Conservation (phyloP, 2,113 vertebrate genomes). For the Aleadryas rufinucha region DNA sequence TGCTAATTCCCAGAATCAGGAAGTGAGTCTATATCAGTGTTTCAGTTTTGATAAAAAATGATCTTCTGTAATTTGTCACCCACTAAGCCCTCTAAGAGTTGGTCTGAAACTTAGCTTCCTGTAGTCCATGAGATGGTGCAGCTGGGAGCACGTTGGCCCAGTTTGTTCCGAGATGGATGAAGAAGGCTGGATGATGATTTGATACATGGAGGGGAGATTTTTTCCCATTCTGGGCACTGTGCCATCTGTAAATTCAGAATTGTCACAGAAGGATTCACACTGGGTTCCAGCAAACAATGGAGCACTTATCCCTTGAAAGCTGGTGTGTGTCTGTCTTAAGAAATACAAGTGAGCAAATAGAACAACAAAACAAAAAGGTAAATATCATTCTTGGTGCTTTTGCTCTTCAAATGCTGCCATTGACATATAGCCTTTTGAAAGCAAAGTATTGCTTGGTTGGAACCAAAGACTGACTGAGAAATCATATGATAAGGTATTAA, state of each 20-base stretch:
- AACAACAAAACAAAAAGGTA: background rate
- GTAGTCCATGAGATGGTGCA: background rate
- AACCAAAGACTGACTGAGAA: background rate
- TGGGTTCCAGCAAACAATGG: background rate
- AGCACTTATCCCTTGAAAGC: background rate
- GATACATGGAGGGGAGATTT: background rate
- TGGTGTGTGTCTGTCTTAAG: background rate
- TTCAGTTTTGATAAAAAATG: background rate
- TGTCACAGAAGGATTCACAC: background rate
- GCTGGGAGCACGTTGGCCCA: accelerated
- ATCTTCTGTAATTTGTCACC: background rate
- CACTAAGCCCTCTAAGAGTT: background rate
- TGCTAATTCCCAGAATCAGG: background rate
- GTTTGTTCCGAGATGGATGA: background rate
- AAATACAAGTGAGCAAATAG: background rate
- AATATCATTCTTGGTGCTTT: background rate
- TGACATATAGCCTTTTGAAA: background rate
- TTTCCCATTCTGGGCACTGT: background rate
- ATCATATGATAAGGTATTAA: background rate
- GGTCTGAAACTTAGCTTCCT: background rate
- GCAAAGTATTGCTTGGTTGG: background rate
- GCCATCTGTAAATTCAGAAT: background rate
- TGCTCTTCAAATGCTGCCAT: background rate
- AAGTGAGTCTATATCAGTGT: background rate
- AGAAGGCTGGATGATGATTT: background rate